These are phyloP conservation scores for Caenorhabditis sinica DNA, from an alignment of 2,888 invertebrate genomes.

Conservation along the genomic window DNA sequence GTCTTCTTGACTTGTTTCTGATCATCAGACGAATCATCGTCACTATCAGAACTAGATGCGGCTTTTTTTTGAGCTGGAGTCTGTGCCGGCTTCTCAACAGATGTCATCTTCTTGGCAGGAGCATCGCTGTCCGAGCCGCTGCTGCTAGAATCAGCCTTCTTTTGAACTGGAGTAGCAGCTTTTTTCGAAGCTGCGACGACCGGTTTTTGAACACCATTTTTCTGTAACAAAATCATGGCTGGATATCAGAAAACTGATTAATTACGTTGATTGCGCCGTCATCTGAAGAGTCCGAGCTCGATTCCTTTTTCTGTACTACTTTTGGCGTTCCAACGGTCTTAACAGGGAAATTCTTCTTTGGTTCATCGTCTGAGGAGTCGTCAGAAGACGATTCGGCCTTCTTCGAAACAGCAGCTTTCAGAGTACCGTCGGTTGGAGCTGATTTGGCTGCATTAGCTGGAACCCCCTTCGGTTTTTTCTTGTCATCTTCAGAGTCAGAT, in stretches of 20 bases:
- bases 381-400: slow-evolving; percentile 59
- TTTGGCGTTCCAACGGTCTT: slow-evolving; percentile 28
- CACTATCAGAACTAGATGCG: slow-evolving; percentile 49
- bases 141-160: slow-evolving; percentile 33
- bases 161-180: slow-evolving; percentile 37
- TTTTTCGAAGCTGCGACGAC: slow-evolving; percentile 45
- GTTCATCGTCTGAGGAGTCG: slow-evolving; percentile 69
- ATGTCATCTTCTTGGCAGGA: slow-evolving; percentile 41
- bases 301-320: slow-evolving; percentile 17
- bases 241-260: neutral
- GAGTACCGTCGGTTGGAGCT: slow-evolving; percentile 27
- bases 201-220: slow-evolving; percentile 56
- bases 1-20: slow-evolving; percentile 51
- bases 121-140: slow-evolving; percentile 43
- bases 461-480: slow-evolving; percentile 59
- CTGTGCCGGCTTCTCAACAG: slow-evolving; percentile 46
- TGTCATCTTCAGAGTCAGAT: neutral
- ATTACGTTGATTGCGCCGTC: slow-evolving; percentile 54
- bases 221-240: slow-evolving; percentile 15
- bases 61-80: slow-evolving; percentile 60
- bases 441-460: slow-evolving; percentile 50
- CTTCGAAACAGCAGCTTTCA: slow-evolving; percentile 56
- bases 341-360: too few species aligned
- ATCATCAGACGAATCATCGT: slow-evolving; percentile 32
- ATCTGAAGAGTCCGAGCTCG: slow-evolving; percentile 66